phyloP scores from a whole-genome alignment of 2,113 vertebrate species.

The Pogonocichla stellata region DNA sequence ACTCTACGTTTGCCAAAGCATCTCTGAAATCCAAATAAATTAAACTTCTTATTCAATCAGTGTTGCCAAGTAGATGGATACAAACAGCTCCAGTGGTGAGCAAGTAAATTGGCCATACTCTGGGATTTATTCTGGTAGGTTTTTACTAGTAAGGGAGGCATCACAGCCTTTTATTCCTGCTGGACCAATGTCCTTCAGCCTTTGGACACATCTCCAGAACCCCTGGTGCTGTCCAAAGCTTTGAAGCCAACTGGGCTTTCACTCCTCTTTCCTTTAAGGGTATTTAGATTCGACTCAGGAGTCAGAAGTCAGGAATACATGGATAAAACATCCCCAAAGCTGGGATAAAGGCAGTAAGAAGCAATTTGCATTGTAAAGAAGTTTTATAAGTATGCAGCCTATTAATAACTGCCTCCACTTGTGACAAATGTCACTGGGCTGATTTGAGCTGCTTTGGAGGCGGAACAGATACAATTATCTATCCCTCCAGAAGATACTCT shows the following conservation, averaged over 20 bases:
- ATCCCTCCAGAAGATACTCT: not conserved
- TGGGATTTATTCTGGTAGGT: not conserved
- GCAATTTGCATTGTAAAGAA: conserved; percentile 54
- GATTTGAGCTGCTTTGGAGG: conserved; percentile 42
- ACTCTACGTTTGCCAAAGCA: not conserved
- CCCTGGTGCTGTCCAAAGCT: not conserved
- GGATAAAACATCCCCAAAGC: not conserved
- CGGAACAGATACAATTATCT: not conserved
- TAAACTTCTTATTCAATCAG: not conserved
- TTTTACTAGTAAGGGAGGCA: not conserved
- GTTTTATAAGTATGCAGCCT: conserved; percentile 29
- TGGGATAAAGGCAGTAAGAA: not conserved
- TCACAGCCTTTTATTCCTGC: not conserved
- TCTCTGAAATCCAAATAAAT: not conserved
- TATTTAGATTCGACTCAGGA: not conserved
- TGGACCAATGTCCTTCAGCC: not conserved
- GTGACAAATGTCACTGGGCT: conserved; percentile 57
- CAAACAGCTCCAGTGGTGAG: not conserved
- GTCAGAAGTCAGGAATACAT: not conserved
- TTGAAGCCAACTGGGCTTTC: not conserved
- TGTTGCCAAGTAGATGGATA: not conserved
- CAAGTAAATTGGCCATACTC: not conserved
- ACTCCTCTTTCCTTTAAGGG: not conserved
- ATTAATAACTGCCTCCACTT: conserved; percentile 38
- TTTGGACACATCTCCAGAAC: not conserved